Evolutionary conservation across 2,797 vertebrate species (phyloP).

Genomic region (Saxicola maurus): DNA sequence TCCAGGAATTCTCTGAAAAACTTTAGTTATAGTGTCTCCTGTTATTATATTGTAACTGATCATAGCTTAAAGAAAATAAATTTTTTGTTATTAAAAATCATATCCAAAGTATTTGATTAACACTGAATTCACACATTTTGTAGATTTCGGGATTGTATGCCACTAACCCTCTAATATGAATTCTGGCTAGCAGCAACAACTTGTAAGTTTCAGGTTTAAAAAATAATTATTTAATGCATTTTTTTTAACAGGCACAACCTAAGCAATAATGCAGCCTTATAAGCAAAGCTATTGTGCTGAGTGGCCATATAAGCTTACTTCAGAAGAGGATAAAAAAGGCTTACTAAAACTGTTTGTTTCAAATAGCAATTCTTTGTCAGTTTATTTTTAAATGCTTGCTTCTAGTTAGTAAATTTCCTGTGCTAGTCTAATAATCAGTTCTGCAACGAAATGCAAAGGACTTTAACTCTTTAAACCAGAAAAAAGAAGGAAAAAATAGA

Average conservation of each 20-base stretch:
- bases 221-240: neutral
- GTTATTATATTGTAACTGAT: constrained; percentile 97
- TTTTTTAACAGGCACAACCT: neutral
- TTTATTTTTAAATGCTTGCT: neutral
- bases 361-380: neutral
- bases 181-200: neutral
- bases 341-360: neutral
- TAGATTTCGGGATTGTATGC: neutral
- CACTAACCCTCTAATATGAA: neutral
- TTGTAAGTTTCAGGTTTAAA: neutral
- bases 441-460: neutral
- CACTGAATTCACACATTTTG: neutral
- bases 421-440: neutral
- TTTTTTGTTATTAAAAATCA: neutral
- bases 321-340: neutral
- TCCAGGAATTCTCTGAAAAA: constrained; percentile 91
- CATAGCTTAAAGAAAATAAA: constrained; percentile 82
- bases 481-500: neutral
- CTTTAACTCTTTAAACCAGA: neutral
- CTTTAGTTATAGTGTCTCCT: constrained; percentile 92
- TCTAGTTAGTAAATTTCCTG: neutral
- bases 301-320: neutral
- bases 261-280: neutral
- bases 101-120: neutral
- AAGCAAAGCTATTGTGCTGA: neutral